Percentiles rank a stretch among this genome's conserved stretches.
phyloP scores from a whole-genome alignment of 2,113 vertebrate genomes.

The Nerophis lumbriciformis region DNA sequence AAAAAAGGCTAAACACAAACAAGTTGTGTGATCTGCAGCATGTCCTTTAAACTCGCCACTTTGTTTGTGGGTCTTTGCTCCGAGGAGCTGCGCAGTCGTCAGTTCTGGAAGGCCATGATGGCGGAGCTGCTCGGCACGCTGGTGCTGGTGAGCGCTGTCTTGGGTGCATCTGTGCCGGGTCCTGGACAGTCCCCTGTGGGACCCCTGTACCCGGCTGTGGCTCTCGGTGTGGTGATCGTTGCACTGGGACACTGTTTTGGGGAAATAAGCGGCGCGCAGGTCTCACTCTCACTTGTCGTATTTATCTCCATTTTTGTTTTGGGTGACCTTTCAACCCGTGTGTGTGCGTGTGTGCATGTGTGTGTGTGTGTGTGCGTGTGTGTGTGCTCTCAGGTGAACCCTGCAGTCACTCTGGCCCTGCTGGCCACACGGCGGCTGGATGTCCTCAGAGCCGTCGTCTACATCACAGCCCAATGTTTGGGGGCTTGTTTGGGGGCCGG shows the following conservation, averaged over 20 bases:
- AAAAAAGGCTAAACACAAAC: background rate
- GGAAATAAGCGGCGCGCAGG: conserved; percentile 76
- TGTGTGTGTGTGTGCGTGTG: background rate
- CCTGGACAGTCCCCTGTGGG: conserved; percentile 41
- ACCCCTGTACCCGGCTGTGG: conserved; percentile 72
- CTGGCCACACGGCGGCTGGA: conserved; percentile 75
- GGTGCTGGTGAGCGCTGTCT: conserved; percentile 72
- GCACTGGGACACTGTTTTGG: conserved; percentile 71
- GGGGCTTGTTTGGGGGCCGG: conserved; percentile 71
- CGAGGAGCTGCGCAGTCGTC: conserved; percentile 68
- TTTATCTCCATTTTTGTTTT: background rate
- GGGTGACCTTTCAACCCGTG: background rate
- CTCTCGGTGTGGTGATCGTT: conserved; percentile 67
- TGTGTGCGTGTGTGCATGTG: background rate
- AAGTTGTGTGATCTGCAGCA: background rate
- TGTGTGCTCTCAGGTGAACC: conserved; percentile 70
- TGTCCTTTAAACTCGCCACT: background rate
- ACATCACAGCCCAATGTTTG: conserved; percentile 72
- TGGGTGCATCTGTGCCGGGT: conserved; percentile 72
- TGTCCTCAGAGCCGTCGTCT: conserved; percentile 52
- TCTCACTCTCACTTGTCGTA: conserved; percentile 13
- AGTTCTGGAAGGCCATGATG: conserved; percentile 73
- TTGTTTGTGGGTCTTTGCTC: conserved; percentile 7
- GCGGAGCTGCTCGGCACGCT: conserved; percentile 72
- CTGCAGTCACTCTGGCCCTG: conserved; percentile 75